These are phyloP conservation scores for Catagonus wagneri DNA, from an alignment of 2,113 vertebrate species.

Conservation along the genomic window DNA sequence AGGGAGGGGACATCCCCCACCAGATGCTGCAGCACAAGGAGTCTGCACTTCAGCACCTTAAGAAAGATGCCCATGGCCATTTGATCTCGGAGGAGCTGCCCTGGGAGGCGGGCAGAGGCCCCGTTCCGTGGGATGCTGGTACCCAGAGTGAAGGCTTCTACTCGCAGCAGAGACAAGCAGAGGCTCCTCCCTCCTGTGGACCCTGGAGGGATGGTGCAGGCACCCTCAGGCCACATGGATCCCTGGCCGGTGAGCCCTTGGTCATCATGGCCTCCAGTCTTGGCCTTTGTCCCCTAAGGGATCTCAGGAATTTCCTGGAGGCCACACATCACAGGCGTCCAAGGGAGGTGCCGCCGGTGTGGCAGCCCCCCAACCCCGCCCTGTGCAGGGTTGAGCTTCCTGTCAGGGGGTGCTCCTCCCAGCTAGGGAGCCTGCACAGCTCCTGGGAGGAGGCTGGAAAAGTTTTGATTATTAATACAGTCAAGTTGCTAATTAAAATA, in stretches of 20 bases:
- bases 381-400: no score
- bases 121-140: rapidly evolving
- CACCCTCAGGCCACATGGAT: not conserved
- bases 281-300: not conserved
- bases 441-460: slow-evolving; percentile 62
- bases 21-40: not conserved
- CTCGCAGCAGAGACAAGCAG: rapidly evolving
- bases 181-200: not conserved
- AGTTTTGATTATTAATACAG: slow-evolving; percentile 69
- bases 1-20: not conserved
- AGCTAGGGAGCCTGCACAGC: not conserved
- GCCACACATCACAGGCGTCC: not conserved
- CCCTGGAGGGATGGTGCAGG: not conserved
- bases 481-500: slow-evolving; percentile 79
- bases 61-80: not conserved
- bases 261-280: not conserved
- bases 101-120: not conserved
- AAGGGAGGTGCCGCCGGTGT: not conserved
- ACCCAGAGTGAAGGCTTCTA: not conserved
- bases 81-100: not conserved
- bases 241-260: not conserved
- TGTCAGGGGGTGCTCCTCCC: no score
- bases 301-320: not conserved
- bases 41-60: not conserved
- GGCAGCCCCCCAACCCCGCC: no score